Evolutionary conservation across 2,113 vertebrate species (phyloP), one percentile per base, ranked within the genome.

Genomic region (Amphilophus citrinellus): DNA sequence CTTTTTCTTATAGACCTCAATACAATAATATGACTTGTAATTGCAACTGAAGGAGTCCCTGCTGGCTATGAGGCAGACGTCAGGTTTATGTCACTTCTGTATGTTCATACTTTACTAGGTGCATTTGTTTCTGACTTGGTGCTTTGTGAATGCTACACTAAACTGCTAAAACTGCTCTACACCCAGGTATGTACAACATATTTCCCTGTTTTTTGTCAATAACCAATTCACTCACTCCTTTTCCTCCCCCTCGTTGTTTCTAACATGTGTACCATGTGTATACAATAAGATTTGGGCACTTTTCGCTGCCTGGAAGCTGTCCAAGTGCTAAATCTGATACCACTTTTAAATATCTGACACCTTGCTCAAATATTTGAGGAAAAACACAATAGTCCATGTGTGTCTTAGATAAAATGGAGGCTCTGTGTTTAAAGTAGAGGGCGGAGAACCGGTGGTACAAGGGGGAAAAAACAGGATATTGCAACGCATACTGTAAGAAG

Each of bases 281-380:
- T 53, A 79, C 65, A 76, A 20, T n/a, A 30, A 24, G 81, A 89
- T 42, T 13, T 57, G 79, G 60, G 83, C 5, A 1, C 68, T 59
- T 73, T 78, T 60, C 18, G 60, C 79, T 7, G 82, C 32, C 91
- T 93, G 93, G 92, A 85, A 22, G 13, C 61, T 53, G 42, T 83
- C 90, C 91, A 91, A 79, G 82, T 84, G 86, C 39, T 90, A 84
- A 89, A 92, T 82, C 82, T 88, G 91, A 94, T 92, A 91, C 82
- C 6, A 56, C 82, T 82, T 35, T 84, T 63, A 82, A 84, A 82
- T 89, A 82, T 94, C 90, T 87, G 91, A 94, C 93, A 93, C 94
- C 89, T 90, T 90, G 14, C 82, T 92, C 91, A 94, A 93, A 95
- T 93, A 93, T 93, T 93, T 92, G 88, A 91, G 87, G 57, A 44